A percentile compares a stretch with the other conserved stretches of the same genome.
Conservation (phyloP, 2,797 vertebrate species). For the Sphaeramia orbicularis region DNA sequence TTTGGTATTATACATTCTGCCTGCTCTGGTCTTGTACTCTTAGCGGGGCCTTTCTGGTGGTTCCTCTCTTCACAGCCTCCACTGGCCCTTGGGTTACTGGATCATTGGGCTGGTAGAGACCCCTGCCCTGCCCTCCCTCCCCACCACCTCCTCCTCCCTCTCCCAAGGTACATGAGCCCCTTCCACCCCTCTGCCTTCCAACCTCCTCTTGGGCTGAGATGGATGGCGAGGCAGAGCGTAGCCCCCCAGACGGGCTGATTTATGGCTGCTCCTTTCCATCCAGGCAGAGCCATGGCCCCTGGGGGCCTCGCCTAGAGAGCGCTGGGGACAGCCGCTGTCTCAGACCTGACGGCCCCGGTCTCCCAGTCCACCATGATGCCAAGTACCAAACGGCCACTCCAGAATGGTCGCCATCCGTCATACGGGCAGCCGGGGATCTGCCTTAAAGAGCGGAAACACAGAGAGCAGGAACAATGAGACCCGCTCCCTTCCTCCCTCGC, state of each 20-base stretch:
- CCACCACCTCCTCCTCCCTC: conserved; percentile 33
- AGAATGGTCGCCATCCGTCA: conserved; percentile 92
- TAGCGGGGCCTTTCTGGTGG: conserved; percentile 60
- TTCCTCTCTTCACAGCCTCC: conserved; percentile 43
- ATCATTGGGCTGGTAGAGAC: conserved; percentile 54
- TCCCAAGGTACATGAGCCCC: conserved; percentile 64
- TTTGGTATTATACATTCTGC: not conserved
- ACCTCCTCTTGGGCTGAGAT: conserved; percentile 77
- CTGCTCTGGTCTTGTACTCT: conserved; percentile 13
- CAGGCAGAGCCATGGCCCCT: conserved; percentile 84
- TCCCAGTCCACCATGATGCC: conserved; percentile 88
- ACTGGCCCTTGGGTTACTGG: conserved; percentile 57
- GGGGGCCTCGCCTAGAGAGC: conserved; percentile 86
- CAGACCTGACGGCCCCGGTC: conserved; percentile 85
- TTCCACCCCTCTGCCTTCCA: conserved; percentile 53
- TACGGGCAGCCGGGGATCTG: conserved; percentile 86
- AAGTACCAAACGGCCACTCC: conserved; percentile 88
- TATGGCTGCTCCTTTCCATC: conserved; percentile 90
- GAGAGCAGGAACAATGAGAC: conserved; percentile 80
- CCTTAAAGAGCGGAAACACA: conserved; percentile 82
- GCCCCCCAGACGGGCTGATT: conserved; percentile 91
- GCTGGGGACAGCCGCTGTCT: conserved; percentile 84
- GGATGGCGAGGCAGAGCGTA: conserved; percentile 73
- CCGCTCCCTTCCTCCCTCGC: conserved; percentile 61
- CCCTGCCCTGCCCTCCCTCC: conserved; percentile 44